Evolutionary conservation across 1,140 invertebrate species (phyloP).

Genomic region (Halictus rubicundus): DNA sequence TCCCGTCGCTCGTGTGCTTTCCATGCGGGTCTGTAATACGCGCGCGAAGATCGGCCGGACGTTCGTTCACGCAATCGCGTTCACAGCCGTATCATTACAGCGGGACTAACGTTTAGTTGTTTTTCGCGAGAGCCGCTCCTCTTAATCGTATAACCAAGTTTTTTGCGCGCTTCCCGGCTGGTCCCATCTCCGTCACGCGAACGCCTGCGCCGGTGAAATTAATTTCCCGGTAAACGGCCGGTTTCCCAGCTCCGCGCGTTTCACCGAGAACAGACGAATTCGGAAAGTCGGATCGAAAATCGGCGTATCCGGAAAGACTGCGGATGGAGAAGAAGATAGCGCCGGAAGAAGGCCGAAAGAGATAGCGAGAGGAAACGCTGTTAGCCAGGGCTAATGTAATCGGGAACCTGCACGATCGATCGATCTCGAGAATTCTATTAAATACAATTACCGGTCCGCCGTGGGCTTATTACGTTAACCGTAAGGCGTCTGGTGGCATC

Average conservation of each 20-base stretch:
- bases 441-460: slow-evolving; percentile 4
- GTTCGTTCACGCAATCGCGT: too few relatives aligned
- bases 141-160: slow-evolving; percentile 49
- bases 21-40: too few relatives aligned
- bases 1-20: too few relatives aligned
- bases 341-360: too few relatives aligned
- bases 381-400: not conserved
- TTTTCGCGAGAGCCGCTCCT: not conserved
- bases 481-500: slow-evolving; percentile 21
- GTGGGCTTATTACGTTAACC: slow-evolving; percentile 49
- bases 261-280: not conserved
- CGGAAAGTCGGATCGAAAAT: too few relatives aligned
- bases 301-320: not conserved
- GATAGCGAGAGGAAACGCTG: not conserved
- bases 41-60: too few relatives aligned
- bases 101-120: not conserved
- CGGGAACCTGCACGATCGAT: not conserved
- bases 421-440: slow-evolving; percentile 24
- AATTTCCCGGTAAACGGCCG: not conserved
- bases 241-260: not conserved
- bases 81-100: not conserved
- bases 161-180: slow-evolving; percentile 12
- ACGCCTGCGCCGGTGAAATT: not conserved
- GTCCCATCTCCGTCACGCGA: not conserved
- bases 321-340: not conserved